Evolutionary conservation across 2,797 vertebrate species (phyloP), one percentile per base, ranked within the genome.

Genomic region (Urocyon cinereoargenteus): DNA sequence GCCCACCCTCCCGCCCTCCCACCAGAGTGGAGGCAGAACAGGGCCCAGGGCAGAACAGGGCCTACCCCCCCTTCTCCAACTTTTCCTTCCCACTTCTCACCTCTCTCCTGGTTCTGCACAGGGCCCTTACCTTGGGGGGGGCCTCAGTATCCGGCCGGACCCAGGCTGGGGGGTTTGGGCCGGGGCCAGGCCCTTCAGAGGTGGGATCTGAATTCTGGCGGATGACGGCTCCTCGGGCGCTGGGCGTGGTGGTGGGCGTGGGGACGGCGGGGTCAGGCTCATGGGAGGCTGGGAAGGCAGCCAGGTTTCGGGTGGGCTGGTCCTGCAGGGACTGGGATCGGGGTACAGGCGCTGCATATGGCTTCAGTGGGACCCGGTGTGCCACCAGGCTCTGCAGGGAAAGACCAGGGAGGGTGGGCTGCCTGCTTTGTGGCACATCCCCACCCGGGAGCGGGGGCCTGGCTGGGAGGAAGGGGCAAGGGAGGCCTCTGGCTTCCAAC

Each of bases 291-390:
- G 99, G 99, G 99, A 99, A 99, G 98, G 99, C 99, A 97, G 99
- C 99, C 99, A 99, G 99, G 98, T 99, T 99, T 99, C 99, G 99
- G 98, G 99, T 99, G 91, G 99, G 99, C 98, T 99, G 99, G 98
- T 99, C 99, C 98, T 99, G 99, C 92, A 99, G 99, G 98, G 99
- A 99, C 98, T 99, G 99, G 97, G 99, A 99, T 98, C 99, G 99
- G 95, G 99, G 99, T 95, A 99, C 99, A 89, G 99, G 99, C 53
- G 99, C 99, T 82, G 99, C 99, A 53, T 99, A 99, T 92, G 99
- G 99, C 99, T 99, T 99, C 98, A 99, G 98, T 34, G 99, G 99
- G 98, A 99, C 99, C 97, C 99, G 99, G 98, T 99, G 99, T 97
- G 99, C 99, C 98, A 99, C 99, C 98, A 99, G 99, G 99, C 99